Base-by-base conservation (phyloP, 1,140 invertebrate species). In the Vanessa atalanta region DNA sequence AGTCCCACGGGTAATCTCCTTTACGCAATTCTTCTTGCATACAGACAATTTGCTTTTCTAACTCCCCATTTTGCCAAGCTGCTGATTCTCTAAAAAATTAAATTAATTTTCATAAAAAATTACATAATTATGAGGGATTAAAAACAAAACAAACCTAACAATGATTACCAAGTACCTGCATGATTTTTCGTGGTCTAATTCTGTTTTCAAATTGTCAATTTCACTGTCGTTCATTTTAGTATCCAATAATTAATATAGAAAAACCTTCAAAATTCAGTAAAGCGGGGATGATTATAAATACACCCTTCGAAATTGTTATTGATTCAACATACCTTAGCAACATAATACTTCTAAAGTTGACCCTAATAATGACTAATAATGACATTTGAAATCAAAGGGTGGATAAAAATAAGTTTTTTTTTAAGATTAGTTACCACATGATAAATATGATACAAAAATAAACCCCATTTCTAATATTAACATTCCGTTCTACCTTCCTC, bases 121-220 rank as follows among this genome's bases (percentile, higher is more conserved):
- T 51, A 51, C n/a, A 53, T 53, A 20, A 53, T 16, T 53, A 4
- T 15, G 5, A 9, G 2, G 4, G 7, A n/a, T 20, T 15, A 53
- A 16, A 53, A 53, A 16, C 51, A 16, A 53, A 51, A 53, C 6
- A 53, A 53, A 53, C 3, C 15, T 16, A 16, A 53, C 2, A n/a
- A 20, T 53, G n/a, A 8, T 37, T 53, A 60, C 48, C 67, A 53
- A 69, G 47, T 69, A 93, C 92, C 92, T 90, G 80, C 86, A 90
- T 51, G 84, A 85, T 77, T 91, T 93, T 85, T 93, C 93, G 70
- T 93, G 91, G 70, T 93, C 92, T 69, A 93, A 77, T 83, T 93
- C 93, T 69, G 73, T 84, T 89, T 88, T 93, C 31, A 93, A 83
- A 72, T 64, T 80, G 61, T 93, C 92, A 47, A 93, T 89, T 87